Conservation (phyloP, 1,140 invertebrate species). For the Drosophila parvula region DNA sequence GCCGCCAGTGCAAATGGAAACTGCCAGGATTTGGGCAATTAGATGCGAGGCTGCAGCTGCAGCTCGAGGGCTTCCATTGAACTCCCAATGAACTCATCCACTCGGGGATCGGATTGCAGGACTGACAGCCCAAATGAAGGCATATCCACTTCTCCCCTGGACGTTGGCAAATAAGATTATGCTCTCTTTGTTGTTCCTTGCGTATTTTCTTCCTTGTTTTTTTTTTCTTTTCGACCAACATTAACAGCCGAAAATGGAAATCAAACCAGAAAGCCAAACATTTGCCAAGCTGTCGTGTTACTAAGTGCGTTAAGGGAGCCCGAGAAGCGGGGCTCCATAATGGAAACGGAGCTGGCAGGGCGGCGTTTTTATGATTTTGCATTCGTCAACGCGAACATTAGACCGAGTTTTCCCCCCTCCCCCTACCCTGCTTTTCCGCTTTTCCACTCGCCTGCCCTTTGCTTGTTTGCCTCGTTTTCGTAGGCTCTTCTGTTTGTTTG, state of each 20-base stretch:
- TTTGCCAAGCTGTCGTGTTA: slow-evolving; percentile 74
- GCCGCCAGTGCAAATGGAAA: slow-evolving; percentile 1
- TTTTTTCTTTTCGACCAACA: slow-evolving; percentile 12
- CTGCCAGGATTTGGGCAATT: slow-evolving; percentile 28
- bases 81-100: slow-evolving; percentile 1
- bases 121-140: slow-evolving; percentile 4
- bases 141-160: neutral
- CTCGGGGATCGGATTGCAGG: neutral
- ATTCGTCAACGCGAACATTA: slow-evolving; percentile 70
- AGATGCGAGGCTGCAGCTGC: neutral
- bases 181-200: slow-evolving; percentile 3
- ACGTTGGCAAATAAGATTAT: slow-evolving; percentile 55
- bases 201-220: too few relatives aligned
- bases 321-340: neutral
- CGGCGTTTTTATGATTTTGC: slow-evolving; percentile 68
- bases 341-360: neutral
- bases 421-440: slow-evolving; percentile 1
- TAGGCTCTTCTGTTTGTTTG: slow-evolving; percentile 21
- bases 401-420: slow-evolving; percentile 17
- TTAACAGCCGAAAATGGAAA: slow-evolving; percentile 64
- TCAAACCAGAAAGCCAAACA: slow-evolving; percentile 75
- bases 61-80: slow-evolving; percentile 19
- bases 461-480: slow-evolving; percentile 28
- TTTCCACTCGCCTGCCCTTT: slow-evolving; percentile 5
- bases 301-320: slow-evolving; percentile 49